These are phyloP conservation scores for Apis cerana DNA, from an alignment of 1,140 invertebrate species.

Conservation along the genomic window DNA sequence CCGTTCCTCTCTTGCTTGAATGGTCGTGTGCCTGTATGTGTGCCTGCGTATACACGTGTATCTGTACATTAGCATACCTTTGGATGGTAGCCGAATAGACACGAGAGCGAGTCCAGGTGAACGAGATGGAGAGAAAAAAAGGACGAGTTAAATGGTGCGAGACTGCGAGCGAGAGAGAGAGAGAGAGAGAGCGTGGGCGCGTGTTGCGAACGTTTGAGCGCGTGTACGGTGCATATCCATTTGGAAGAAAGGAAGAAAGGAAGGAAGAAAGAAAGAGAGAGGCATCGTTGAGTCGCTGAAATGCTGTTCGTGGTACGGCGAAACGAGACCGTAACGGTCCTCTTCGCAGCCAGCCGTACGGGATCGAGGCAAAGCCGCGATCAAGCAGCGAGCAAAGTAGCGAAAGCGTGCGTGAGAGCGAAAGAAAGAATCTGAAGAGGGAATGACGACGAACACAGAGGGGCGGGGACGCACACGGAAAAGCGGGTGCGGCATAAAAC, in stretches of 20 bases:
- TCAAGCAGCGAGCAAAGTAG: conserved; percentile 20
- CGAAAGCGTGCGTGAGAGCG: conserved; percentile 64
- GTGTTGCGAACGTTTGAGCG: conserved; percentile 13
- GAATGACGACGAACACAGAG: conserved; percentile 43
- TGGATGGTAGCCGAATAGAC: not conserved
- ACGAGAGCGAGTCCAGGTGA: conserved; percentile 26
- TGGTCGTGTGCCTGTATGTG: not conserved
- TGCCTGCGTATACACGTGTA: too few species aligned
- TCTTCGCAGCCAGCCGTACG: conserved; percentile 32
- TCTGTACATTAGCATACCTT: conserved; percentile 14
- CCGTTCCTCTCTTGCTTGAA: conserved; percentile 15
- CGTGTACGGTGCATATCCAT: conserved; percentile 20
- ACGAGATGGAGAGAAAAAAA: not conserved
- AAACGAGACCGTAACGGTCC: conserved; percentile 42
- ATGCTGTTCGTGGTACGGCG: conserved; percentile 47
- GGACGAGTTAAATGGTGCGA: conserved; percentile 22
- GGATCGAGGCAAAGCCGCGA: conserved; percentile 47
- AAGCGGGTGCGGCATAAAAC: conserved; percentile 55
- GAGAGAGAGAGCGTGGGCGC: too few species aligned
- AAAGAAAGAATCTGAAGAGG: conserved; percentile 55
- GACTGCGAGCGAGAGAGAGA: not conserved
- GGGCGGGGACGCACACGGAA: conserved; percentile 55
- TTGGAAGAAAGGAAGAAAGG: conserved; percentile 41
- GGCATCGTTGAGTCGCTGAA: conserved; percentile 36
- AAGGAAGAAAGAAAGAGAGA: conserved; percentile 15